A percentile compares a stretch with the other conserved stretches of the same genome.
Conservation (phyloP, 2,797 vertebrate species). For the Podarcis siculus region DNA sequence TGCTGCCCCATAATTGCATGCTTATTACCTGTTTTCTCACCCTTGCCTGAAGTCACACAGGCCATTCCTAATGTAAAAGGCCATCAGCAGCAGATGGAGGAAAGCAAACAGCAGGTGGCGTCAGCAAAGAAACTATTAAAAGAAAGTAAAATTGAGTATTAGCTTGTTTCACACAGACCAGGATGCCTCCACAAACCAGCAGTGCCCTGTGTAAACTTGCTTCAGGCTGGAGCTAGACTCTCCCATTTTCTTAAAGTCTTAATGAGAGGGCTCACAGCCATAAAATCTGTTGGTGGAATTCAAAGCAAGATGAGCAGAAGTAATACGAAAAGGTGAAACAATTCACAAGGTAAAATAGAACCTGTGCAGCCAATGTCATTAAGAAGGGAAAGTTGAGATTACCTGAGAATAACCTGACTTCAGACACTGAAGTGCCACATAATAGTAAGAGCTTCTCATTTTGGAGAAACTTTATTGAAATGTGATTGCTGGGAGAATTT, state of each 20-base stretch:
- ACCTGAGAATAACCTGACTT: constrained; percentile 11
- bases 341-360: background rate
- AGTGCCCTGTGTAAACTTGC: background rate
- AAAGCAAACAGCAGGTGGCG: background rate
- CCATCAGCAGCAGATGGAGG: background rate
- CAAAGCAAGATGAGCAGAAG: background rate
- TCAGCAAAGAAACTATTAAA: background rate
- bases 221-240: background rate
- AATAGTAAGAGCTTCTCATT: constrained; percentile 22
- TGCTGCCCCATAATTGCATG: background rate
- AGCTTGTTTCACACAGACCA: background rate
- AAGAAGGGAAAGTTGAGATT: background rate
- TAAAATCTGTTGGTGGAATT: background rate
- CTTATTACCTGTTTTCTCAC: background rate
- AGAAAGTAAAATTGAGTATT: background rate
- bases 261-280: background rate
- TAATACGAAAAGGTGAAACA: background rate
- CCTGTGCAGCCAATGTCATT: background rate
- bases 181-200: background rate
- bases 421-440: constrained; percentile 5
- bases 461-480: background rate
- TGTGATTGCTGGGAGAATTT: constrained; percentile 32
- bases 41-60: background rate
- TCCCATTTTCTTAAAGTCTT: background rate
- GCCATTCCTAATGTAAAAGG: background rate